phyloP scores from a whole-genome alignment of 2,797 vertebrate species.

The Nannoperca obscura region DNA sequence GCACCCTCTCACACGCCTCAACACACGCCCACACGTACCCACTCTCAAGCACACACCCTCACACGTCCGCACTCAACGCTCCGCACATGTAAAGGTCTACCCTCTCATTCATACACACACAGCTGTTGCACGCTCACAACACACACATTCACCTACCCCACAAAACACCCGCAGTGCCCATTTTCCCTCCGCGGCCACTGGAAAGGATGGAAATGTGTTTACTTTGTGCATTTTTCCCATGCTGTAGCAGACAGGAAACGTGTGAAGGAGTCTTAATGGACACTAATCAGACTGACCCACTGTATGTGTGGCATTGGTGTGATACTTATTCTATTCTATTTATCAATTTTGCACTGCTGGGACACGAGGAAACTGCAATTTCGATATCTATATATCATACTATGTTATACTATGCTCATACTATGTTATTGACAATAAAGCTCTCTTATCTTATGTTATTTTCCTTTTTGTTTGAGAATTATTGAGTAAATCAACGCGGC shows the following conservation, averaged over 20 bases:
- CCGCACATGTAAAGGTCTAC: constrained; percentile 37
- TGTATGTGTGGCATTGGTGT: constrained; percentile 34
- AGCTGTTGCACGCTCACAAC: constrained; percentile 53
- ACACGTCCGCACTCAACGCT: constrained; percentile 47
- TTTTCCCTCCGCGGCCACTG: constrained; percentile 38
- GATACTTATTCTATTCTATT: too few species aligned
- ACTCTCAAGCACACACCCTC: constrained; percentile 57
- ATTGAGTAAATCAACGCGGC: not conserved
- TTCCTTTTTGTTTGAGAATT: constrained; percentile 37
- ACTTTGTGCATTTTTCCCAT: constrained; percentile 58
- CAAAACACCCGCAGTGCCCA: constrained; percentile 57
- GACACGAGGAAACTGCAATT: too few species aligned
- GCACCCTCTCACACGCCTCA: constrained; percentile 42
- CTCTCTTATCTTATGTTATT: too few species aligned
- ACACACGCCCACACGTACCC: constrained; percentile 48
- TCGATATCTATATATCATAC: too few species aligned
- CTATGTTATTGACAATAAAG: too few species aligned
- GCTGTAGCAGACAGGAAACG: constrained; percentile 44
- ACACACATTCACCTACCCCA: constrained; percentile 38
- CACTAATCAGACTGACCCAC: constrained; percentile 41
- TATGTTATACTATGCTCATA: too few species aligned
- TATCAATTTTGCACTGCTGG: too few species aligned
- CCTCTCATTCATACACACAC: constrained; percentile 48
- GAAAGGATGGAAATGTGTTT: constrained; percentile 63
- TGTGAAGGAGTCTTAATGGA: constrained; percentile 43